Base-by-base conservation (phyloP, 2,113 vertebrate genomes). In the Hoplias malabaricus region DNA sequence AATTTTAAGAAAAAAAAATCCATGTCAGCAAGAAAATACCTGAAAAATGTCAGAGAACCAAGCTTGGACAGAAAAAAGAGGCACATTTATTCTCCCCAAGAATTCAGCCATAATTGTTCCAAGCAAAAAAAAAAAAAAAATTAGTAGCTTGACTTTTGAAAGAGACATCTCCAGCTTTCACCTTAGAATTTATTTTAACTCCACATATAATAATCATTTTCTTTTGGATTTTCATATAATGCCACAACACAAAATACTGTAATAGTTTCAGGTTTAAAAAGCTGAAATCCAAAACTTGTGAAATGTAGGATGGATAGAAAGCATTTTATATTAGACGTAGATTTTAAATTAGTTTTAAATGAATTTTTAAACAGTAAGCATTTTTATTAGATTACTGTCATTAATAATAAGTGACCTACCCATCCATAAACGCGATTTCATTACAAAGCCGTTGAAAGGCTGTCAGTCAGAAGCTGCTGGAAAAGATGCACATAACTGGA, bases 391-490 rank as follows among this genome's bases (percentile, higher is more conserved):
- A 61, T 7, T 19, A 34, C 31, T 34, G 48, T 21, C 48, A 53
- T 53, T 53, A 53, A 53, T 53, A 53, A 53, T 53, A 53, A 21
- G 48, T 53, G 48, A 53, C 48, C 48, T 53, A 53, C 48, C 48
- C 48, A 53, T 53, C 48, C 48, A 53, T 53, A 53, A 34, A 34
- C 34, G n/a, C 31, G 34, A 36, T 36, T 63, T 63, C 59, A 63
- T 33, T 36, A 36, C 12, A 31, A 33, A 62, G 31, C 29, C 2
- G 57, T 34, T 63, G 21, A 63, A 63, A 36, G 16, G 16, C 16
- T 63, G 31, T 19, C 57, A 61, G 57, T 31, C 57, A 33, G 57
- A 61, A 61, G 27, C 48, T 53, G 48, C 21, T 21, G 48, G 48
- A 53, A 53, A 53, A 53, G 48, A 53, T 53, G 23, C 48, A 53